Conservation (phyloP, 2,888 invertebrate genomes). For the Lepidonotus clava region DNA sequence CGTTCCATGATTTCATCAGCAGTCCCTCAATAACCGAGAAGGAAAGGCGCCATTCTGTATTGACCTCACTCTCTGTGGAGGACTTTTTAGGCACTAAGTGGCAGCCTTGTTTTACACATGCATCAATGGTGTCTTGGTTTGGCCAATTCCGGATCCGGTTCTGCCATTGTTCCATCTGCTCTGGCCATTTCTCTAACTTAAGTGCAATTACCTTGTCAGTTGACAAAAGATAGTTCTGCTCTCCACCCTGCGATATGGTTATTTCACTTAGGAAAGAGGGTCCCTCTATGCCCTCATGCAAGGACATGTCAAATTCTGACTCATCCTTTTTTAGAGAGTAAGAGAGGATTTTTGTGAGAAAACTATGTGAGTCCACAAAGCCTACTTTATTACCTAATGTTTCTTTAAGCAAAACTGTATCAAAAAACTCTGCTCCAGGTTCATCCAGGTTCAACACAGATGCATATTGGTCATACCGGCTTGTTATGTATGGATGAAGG, state of each 20-base stretch:
- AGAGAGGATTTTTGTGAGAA: background rate
- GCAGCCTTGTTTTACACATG: background rate
- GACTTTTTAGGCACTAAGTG: slow-evolving; percentile 19
- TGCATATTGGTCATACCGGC: background rate
- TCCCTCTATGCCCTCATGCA: background rate
- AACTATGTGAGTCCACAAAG: background rate
- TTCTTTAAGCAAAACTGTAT: background rate
- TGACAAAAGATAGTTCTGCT: background rate
- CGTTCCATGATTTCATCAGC: slow-evolving; percentile 10
- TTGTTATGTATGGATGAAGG: background rate
- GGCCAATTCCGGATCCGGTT: background rate
- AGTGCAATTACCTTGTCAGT: background rate
- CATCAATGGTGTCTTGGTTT: background rate
- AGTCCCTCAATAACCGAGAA: background rate
- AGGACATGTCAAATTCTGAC: background rate
- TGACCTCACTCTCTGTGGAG: background rate
- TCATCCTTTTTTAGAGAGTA: background rate
- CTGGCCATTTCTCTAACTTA: background rate
- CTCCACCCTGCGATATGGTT: background rate
- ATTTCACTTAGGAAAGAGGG: background rate
- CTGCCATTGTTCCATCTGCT: background rate
- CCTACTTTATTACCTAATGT: no score
- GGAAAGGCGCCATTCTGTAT: background rate
- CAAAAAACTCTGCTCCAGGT: background rate
- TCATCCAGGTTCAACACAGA: background rate